Conservation (phyloP, 2,797 vertebrate species). For the Sebastes hubbsi region DNA sequence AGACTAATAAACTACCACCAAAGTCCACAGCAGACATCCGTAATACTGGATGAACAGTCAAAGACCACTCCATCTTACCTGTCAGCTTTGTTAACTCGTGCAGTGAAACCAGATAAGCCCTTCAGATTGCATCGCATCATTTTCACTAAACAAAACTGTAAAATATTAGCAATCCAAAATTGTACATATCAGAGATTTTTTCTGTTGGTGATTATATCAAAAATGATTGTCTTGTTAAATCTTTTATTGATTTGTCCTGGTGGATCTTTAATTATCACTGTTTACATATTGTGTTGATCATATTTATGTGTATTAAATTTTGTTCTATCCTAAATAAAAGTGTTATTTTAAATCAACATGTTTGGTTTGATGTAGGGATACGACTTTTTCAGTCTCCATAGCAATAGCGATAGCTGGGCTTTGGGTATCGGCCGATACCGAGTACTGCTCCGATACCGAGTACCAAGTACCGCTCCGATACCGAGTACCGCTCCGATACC, state of each 20-base stretch:
- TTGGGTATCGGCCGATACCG: no score
- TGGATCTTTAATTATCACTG: conserved; percentile 38
- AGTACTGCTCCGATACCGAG: no score
- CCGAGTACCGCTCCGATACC: no score
- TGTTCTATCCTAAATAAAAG: conserved; percentile 71
- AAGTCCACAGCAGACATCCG: conserved; percentile 21
- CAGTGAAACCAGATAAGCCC: neutral
- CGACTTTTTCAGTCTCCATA: no score
- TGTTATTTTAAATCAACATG: conserved; percentile 35
- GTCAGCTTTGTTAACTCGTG: conserved; percentile 8
- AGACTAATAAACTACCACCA: conserved; percentile 28
- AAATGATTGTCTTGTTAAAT: conserved; percentile 25
- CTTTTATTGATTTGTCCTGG: conserved; percentile 53
- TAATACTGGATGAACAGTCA: conserved; percentile 26
- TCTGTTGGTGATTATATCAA: conserved; percentile 31
- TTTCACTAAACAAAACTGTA: conserved; percentile 35
- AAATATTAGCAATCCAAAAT: conserved; percentile 47
- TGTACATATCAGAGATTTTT: conserved; percentile 64
- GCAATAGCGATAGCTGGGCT: no score
- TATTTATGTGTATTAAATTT: conserved; percentile 56
- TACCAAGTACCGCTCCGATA: no score
- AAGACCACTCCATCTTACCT: conserved; percentile 30
- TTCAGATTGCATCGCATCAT: conserved; percentile 24
- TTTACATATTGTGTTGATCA: conserved; percentile 55
- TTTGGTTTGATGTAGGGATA: neutral